phyloP scores from a whole-genome alignment of 2,113 vertebrate species.

The Onychostruthus taczanowskii region DNA sequence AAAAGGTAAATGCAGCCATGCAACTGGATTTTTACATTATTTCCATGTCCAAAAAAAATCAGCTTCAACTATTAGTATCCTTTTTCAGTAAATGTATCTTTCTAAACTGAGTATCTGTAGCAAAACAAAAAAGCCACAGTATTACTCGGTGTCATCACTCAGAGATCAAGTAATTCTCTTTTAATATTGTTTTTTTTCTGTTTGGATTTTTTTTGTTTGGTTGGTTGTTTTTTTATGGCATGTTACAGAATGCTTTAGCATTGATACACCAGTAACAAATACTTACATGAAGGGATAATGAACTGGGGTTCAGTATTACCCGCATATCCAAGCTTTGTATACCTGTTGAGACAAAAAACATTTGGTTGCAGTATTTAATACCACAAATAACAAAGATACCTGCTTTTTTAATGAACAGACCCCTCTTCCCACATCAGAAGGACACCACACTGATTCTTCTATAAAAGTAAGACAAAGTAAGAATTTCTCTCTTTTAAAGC shows the following conservation, averaged over 20 bases:
- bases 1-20: not conserved
- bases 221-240: no score
- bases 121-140: not conserved
- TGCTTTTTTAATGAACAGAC: not conserved
- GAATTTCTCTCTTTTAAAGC: not conserved
- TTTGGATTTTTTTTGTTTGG: not conserved
- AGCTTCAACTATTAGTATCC: not conserved
- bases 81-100: not conserved
- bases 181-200: no score
- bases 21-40: not conserved
- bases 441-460: not conserved
- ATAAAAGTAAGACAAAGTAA: not conserved
- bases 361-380: not conserved
- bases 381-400: not conserved
- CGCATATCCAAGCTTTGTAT: conserved; percentile 97
- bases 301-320: conserved; percentile 99
- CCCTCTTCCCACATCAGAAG: not conserved
- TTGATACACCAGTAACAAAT: not conserved
- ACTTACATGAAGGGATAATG: conserved; percentile 98
- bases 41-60: not conserved
- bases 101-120: not conserved
- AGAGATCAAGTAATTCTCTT: not conserved
- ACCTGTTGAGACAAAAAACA: conserved; percentile 73
- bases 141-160: not conserved
- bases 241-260: not conserved